Percentiles rank a stretch among this genome's conserved stretches.
Conservation (phyloP, 2,888 invertebrate species). For the Platycnemis pennipes region DNA sequence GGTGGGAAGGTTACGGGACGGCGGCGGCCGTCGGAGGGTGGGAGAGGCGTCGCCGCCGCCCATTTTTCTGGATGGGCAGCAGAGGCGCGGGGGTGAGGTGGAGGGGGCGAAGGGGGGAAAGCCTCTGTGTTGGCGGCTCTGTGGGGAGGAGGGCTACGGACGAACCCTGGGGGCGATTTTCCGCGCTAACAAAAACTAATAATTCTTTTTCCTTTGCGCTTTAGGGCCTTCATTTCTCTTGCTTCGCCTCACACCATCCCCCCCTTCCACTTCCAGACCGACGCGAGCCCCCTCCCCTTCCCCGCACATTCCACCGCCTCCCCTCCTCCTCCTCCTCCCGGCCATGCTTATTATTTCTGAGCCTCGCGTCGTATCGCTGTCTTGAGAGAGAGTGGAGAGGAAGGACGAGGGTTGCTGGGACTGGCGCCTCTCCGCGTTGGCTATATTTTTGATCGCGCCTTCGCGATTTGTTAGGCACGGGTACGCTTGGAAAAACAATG, state of each 20-base stretch:
- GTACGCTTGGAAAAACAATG: no score
- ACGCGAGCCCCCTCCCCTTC: not conserved
- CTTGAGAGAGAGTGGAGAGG: no score
- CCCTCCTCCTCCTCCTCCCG: no score
- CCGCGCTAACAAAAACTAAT: conserved; percentile 2
- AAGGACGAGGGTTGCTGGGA: no score
- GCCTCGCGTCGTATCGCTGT: no score
- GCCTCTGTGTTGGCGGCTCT: not conserved
- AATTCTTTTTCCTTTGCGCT: not conserved
- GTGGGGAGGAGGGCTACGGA: not conserved
- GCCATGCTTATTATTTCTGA: no score
- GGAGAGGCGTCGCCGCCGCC: not conserved
- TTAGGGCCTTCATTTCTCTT: not conserved
- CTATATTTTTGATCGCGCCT: no score
- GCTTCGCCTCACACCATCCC: not conserved
- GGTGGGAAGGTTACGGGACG: not conserved
- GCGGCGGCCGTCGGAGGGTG: not conserved
- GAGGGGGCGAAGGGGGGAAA: not conserved
- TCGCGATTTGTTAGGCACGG: no score
- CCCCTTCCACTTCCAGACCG: not conserved
- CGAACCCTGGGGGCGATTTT: not conserved
- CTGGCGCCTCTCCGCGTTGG: no score
- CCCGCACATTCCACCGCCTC: not conserved
- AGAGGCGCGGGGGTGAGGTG: not conserved
- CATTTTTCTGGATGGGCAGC: not conserved